A percentile compares a stretch with the other conserved stretches of the same genome.
phyloP scores from a whole-genome alignment of 2,113 vertebrate species.

The Nymphicus hollandicus region DNA sequence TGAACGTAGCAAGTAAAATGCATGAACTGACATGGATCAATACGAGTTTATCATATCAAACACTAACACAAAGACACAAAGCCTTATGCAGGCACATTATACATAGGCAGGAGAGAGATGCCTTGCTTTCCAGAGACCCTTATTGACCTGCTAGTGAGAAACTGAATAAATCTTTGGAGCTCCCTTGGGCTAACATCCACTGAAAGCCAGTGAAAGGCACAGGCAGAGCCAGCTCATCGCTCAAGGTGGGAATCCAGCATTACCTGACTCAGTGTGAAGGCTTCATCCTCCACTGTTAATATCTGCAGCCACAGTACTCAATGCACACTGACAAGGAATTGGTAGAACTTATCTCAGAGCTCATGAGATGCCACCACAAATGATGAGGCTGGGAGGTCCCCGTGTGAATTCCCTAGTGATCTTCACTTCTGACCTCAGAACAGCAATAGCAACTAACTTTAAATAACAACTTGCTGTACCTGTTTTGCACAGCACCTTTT shows the following conservation, averaged over 20 bases:
- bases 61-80: not conserved
- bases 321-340: not conserved
- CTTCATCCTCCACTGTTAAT: not conserved
- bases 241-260: not conserved
- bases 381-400: not conserved
- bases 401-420: not conserved
- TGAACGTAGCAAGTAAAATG: not conserved
- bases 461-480: fast-evolving
- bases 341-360: not conserved
- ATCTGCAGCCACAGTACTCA: not conserved
- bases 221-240: not conserved
- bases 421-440: not conserved
- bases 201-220: not conserved
- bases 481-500: not conserved
- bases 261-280: not conserved
- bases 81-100: not conserved
- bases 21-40: not conserved
- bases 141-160: not conserved
- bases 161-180: not conserved
- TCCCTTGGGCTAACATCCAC: not conserved
- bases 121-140: not conserved
- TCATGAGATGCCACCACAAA: not conserved
- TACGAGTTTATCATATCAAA: not conserved
- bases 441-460: not conserved
- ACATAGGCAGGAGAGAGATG: not conserved